Evolutionary conservation across 2,797 vertebrate species (phyloP).

Genomic region (Gephyroberyx darwinii): DNA sequence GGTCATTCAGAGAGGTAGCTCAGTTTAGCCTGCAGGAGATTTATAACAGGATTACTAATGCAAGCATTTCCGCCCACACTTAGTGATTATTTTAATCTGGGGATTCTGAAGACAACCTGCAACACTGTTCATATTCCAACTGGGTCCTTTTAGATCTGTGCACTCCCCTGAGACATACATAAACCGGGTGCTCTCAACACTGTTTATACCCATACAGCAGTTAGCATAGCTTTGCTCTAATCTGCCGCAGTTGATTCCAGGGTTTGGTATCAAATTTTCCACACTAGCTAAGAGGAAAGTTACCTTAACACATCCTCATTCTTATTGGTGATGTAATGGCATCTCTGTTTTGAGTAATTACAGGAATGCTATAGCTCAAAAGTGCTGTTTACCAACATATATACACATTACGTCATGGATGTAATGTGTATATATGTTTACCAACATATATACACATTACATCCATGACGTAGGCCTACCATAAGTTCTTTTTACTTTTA

Average conservation of each 20-base stretch:
- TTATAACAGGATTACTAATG: conserved; percentile 59
- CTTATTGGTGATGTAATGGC: neutral
- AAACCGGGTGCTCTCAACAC: neutral
- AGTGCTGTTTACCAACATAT: neutral
- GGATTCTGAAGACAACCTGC: conserved; percentile 31
- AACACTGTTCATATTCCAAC: conserved; percentile 24
- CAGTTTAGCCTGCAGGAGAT: conserved; percentile 47
- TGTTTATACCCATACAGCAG: neutral
- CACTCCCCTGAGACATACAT: neutral
- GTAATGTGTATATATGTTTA: no score
- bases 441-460: no score
- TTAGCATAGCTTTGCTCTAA: neutral
- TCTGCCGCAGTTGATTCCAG: neutral
- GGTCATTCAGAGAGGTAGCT: conserved; percentile 36
- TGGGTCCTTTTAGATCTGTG: neutral
- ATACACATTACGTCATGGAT: no score
- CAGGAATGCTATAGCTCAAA: neutral
- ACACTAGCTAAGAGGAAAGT: neutral
- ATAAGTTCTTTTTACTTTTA: no score
- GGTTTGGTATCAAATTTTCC: neutral
- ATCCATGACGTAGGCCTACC: no score
- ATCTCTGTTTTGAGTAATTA: neutral
- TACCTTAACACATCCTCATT: neutral
- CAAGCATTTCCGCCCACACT: conserved; percentile 43
- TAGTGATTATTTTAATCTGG: conserved; percentile 48